Percentiles rank a stretch among this genome's conserved stretches.
phyloP scores from a whole-genome alignment of 2,113 vertebrate genomes.

The Stigmatopora nigra region DNA sequence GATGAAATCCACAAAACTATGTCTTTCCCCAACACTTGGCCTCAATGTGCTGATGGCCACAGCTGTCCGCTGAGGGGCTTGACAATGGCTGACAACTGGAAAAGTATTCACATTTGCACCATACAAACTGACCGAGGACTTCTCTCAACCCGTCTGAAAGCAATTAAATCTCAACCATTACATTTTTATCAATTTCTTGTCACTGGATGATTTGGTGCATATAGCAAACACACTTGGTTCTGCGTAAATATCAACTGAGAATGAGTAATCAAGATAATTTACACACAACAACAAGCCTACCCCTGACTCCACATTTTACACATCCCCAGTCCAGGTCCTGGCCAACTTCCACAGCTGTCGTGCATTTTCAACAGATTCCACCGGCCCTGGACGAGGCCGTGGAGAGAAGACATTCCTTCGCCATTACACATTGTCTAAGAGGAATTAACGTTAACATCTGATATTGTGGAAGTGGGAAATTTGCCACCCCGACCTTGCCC shows the following conservation, averaged over 20 bases:
- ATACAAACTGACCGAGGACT: slow-evolving; percentile 29
- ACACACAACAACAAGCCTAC: slow-evolving; percentile 31
- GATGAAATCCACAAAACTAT: not conserved
- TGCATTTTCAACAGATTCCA: slow-evolving; percentile 98
- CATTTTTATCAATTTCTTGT: not conserved
- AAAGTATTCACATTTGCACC: slow-evolving; percentile 41
- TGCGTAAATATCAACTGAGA: not conserved
- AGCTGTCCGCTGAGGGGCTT: slow-evolving; percentile 63
- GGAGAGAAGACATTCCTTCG: slow-evolving; percentile 89
- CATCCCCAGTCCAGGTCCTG: slow-evolving; percentile 73
- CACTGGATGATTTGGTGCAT: not conserved
- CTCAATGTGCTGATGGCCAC: slow-evolving; percentile 18
- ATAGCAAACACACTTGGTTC: too few species aligned
- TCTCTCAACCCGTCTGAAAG: not conserved
- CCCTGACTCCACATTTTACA: slow-evolving; percentile 73
- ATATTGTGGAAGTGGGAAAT: slow-evolving; percentile 94
- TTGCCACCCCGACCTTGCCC: slow-evolving; percentile 89
- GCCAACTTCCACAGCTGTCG: slow-evolving; percentile 94
- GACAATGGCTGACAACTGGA: slow-evolving; percentile 61
- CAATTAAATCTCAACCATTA: not conserved
- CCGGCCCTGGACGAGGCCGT: slow-evolving; percentile 81
- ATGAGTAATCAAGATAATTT: not conserved
- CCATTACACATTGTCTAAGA: slow-evolving; percentile 91
- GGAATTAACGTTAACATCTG: slow-evolving; percentile 96
- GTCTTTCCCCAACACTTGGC: not conserved